phyloP scores from a whole-genome alignment of 2,797 vertebrate genomes.

The Molossus molossus region DNA sequence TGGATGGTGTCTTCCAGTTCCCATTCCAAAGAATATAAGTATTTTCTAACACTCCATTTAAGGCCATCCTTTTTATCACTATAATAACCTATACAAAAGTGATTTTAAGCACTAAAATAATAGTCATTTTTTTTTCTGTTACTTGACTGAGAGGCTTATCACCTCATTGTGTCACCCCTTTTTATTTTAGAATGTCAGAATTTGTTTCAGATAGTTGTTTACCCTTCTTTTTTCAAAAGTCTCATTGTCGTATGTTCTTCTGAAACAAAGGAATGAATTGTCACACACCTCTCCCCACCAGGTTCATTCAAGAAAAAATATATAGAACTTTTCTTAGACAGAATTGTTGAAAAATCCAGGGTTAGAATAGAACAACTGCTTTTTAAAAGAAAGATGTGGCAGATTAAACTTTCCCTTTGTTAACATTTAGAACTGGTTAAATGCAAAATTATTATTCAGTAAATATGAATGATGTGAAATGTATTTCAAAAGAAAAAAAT shows the following conservation, averaged over 20 bases:
- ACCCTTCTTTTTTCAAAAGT: neutral
- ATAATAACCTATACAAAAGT: neutral
- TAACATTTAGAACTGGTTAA: conserved; percentile 1
- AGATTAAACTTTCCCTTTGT: neutral
- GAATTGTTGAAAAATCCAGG: neutral
- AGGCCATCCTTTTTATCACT: neutral
- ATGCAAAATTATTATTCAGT: neutral
- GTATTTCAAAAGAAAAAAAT: neutral
- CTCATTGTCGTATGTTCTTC: neutral
- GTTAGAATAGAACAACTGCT: neutral
- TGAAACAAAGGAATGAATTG: neutral
- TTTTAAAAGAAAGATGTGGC: conserved; percentile 6
- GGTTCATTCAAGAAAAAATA: neutral
- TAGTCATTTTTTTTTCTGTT: neutral
- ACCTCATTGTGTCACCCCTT: neutral
- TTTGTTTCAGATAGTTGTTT: neutral
- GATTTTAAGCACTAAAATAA: conserved; percentile 20
- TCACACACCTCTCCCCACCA: neutral
- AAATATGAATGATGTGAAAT: neutral
- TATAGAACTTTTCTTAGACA: neutral
- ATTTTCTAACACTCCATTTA: neutral
- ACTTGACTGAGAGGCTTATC: neutral
- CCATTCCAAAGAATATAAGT: neutral
- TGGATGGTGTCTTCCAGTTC: conserved; percentile 2
- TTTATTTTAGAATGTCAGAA: conserved; percentile 9